phyloP scores from a whole-genome alignment of 2,888 invertebrate genomes.

The Pachydiplax longipennis region DNA sequence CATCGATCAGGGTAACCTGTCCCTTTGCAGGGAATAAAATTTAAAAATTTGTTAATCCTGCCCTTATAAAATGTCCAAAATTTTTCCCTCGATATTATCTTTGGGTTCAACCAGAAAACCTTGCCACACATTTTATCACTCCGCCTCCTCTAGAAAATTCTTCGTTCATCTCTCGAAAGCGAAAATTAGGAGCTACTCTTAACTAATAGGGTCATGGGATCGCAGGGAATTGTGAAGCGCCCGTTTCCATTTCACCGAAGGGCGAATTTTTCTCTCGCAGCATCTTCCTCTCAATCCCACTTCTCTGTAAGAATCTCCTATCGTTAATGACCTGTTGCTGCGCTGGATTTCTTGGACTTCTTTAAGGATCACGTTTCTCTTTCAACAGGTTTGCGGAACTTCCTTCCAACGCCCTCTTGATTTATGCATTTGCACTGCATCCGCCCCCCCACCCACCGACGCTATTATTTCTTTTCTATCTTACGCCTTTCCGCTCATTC shows the following conservation, averaged over 20 bases:
- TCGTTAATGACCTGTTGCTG: slow-evolving; percentile 43
- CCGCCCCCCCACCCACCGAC: not conserved
- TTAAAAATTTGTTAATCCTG: too few relatives aligned
- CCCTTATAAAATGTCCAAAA: too few relatives aligned
- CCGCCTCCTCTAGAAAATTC: not conserved
- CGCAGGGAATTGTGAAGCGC: too few relatives aligned
- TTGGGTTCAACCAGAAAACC: too few relatives aligned
- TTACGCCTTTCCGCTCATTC: not conserved
- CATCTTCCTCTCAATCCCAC: not conserved
- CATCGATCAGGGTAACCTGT: too few relatives aligned
- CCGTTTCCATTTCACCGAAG: not conserved
- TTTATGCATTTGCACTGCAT: not conserved
- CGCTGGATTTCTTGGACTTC: slow-evolving; percentile 32
- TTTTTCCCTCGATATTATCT: too few relatives aligned
- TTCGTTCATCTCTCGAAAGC: too few relatives aligned
- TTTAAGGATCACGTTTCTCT: slow-evolving; percentile 43
- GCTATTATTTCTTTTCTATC: not conserved
- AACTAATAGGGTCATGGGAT: too few relatives aligned
- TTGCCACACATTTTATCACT: not conserved
- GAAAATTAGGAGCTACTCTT: too few relatives aligned
- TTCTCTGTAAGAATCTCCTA: slow-evolving; percentile 12
- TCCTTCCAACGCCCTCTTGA: not conserved
- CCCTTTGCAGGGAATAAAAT: too few relatives aligned
- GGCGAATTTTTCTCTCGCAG: not conserved
- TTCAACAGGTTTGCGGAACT: slow-evolving; percentile 32